Conservation (phyloP, 2,113 vertebrate genomes). For the Rhynchomys soricoides region DNA sequence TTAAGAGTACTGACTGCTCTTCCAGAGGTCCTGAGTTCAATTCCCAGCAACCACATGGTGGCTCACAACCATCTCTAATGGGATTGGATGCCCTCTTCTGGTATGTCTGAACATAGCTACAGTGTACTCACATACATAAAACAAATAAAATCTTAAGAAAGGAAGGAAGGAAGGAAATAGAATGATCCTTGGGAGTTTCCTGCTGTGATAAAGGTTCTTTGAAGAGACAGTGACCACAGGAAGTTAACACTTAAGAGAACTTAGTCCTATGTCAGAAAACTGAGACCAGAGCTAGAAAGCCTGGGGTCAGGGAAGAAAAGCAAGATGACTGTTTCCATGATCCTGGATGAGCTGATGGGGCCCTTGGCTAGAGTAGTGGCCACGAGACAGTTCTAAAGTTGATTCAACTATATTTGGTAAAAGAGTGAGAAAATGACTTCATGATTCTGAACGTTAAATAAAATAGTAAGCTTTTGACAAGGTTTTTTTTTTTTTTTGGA, state of each 20-base stretch:
- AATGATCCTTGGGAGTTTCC: slow-evolving; percentile 47
- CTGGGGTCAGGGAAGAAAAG: slow-evolving; percentile 34
- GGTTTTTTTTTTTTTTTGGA: not conserved
- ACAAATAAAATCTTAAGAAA: too few relatives aligned
- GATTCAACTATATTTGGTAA: slow-evolving; percentile 4
- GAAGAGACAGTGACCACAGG: slow-evolving; percentile 64
- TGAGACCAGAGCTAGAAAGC: slow-evolving; percentile 53
- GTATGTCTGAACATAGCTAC: too few relatives aligned
- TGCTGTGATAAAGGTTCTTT: slow-evolving; percentile 46
- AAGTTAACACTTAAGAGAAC: slow-evolving; percentile 67
- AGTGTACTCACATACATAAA: too few relatives aligned
- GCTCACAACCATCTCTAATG: too few relatives aligned
- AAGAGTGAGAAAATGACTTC: slow-evolving; percentile 5
- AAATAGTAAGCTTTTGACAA: slow-evolving; percentile 48
- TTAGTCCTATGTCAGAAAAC: slow-evolving; percentile 47
- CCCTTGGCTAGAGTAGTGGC: not conserved
- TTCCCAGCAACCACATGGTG: too few relatives aligned
- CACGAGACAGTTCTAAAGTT: not conserved
- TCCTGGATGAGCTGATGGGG: not conserved
- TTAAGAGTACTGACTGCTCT: too few relatives aligned
- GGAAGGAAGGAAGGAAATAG: not conserved
- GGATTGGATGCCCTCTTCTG: too few relatives aligned
- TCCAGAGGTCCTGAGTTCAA: too few relatives aligned
- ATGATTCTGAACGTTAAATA: slow-evolving; percentile 5
- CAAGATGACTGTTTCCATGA: not conserved